These are phyloP conservation scores for Tachycineta bicolor DNA, from an alignment of 2,113 vertebrate genomes.

Conservation along the genomic window DNA sequence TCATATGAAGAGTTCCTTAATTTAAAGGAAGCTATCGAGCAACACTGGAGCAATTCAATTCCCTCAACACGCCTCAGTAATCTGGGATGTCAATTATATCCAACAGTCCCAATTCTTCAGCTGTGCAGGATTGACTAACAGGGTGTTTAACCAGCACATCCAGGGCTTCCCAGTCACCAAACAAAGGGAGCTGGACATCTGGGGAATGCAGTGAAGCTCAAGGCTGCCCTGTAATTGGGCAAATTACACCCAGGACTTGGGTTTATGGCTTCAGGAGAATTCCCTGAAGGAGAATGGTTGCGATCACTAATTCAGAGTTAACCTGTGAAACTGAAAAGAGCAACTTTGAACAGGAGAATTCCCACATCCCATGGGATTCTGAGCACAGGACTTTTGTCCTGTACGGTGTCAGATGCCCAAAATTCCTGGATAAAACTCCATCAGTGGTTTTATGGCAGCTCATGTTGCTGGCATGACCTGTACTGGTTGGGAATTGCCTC, in stretches of 20 bases:
- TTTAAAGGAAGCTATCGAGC: not conserved
- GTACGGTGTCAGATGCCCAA: not conserved
- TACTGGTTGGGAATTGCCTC: not conserved
- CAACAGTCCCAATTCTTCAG: not conserved
- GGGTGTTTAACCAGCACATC: not conserved
- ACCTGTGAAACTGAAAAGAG: not conserved
- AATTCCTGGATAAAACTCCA: not conserved
- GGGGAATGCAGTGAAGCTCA: not conserved
- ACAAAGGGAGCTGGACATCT: not conserved
- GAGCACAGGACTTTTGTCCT: not conserved
- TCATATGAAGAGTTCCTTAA: conserved; percentile 20
- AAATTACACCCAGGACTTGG: not conserved
- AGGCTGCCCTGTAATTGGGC: not conserved
- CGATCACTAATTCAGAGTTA: not conserved
- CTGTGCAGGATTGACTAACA: not conserved
- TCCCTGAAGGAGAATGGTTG: not conserved
- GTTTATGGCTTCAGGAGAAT: not conserved
- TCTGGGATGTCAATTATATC: not conserved
- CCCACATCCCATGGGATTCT: accelerated
- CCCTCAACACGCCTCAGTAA: not conserved
- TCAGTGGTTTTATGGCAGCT: not conserved
- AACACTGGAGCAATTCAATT: conserved; percentile 9
- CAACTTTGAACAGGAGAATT: not conserved
- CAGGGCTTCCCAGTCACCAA: not conserved
- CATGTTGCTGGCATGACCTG: not conserved